A percentile compares a stretch with the other conserved stretches of the same genome.
Conservation (phyloP, 2,888 invertebrate genomes). For the Lysandra coridon region DNA sequence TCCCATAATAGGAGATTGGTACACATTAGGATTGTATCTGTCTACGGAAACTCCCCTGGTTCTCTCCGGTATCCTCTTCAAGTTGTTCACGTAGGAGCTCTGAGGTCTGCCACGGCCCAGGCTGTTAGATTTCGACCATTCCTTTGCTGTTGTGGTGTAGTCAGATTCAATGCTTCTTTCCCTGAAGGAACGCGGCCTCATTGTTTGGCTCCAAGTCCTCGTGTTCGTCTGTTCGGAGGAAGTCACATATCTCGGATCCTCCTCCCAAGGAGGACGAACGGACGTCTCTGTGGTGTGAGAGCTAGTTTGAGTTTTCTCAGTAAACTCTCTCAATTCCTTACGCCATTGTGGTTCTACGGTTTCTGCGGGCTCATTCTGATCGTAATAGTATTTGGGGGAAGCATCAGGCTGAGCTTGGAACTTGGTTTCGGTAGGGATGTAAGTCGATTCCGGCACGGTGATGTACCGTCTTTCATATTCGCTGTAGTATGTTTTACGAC, state of each 20-base stretch:
- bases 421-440: slow-evolving; percentile 68
- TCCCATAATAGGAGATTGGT: slow-evolving; percentile 62
- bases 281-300: slow-evolving; percentile 54
- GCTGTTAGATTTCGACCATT: slow-evolving; percentile 69
- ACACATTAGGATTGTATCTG: slow-evolving; percentile 70
- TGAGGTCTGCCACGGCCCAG: slow-evolving; percentile 69
- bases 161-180: slow-evolving; percentile 75
- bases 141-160: slow-evolving; percentile 62
- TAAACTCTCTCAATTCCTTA: slow-evolving; percentile 73
- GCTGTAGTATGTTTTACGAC: slow-evolving; percentile 74
- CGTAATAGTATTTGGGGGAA: slow-evolving; percentile 72
- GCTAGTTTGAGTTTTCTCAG: slow-evolving; percentile 67
- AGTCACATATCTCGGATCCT: slow-evolving; percentile 59
- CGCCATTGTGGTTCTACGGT: slow-evolving; percentile 73
- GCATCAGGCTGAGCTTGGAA: slow-evolving; percentile 70
- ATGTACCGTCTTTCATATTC: slow-evolving; percentile 76
- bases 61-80: slow-evolving; percentile 59
- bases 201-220: slow-evolving; percentile 74
- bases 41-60: slow-evolving; percentile 72
- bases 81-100: slow-evolving; percentile 57
- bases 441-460: slow-evolving; percentile 71
- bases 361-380: slow-evolving; percentile 67
- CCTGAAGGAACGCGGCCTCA: slow-evolving; percentile 69
- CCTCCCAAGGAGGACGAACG: slow-evolving; percentile 71
- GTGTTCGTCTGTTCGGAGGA: slow-evolving; percentile 59